Evolutionary conservation across 2,888 invertebrate genomes (phyloP), one percentile per base, ranked within the genome.

Genomic region (Drosophila monieri): DNA sequence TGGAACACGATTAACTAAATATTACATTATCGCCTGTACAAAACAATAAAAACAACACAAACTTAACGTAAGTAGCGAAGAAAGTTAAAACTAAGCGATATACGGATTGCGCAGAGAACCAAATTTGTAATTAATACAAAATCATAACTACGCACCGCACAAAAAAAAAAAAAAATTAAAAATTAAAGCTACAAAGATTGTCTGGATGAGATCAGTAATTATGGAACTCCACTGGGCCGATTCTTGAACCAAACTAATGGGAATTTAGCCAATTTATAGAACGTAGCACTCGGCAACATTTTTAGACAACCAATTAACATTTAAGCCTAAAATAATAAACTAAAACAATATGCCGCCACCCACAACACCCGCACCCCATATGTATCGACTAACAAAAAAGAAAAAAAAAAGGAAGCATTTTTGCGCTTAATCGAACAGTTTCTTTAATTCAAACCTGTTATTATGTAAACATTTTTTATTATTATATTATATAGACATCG

Each of bases 181-280:
- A 61, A 35, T 14, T 27, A 27, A 65, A 54, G 27, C 59, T 60
- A 43, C 27, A 65, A 65, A 43, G 49, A 35, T 25, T n/a, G n/a
- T 65, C 18, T 32, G 27, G 9, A 27, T 18, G 15, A 64, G 25
- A 15, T 62, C n/a, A 14, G 2, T 0, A 14, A 25, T 0, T 39
- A 4, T 21, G 27, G 21, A 30, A 39, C 44, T 14, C 30, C 37
- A 49, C 64, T 53, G 52, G 52, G 52, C 41, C 48, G 62, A 64
- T 59, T 74, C 59, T 72, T 32, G 49, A 71, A 37, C 23, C 18
- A 43, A 53, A 48, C 61, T 43, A 74, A 70, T 62, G 74, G 70
- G 68, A 85, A 87, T 64, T 76, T 81, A 81, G 88, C 88, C 57
- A 81, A 81, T 87, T 81, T 87, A 70, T 85, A 87, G 76, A 76